Conservation (phyloP, 2,888 invertebrate species). For the Pseudanteris insignis region DNA sequence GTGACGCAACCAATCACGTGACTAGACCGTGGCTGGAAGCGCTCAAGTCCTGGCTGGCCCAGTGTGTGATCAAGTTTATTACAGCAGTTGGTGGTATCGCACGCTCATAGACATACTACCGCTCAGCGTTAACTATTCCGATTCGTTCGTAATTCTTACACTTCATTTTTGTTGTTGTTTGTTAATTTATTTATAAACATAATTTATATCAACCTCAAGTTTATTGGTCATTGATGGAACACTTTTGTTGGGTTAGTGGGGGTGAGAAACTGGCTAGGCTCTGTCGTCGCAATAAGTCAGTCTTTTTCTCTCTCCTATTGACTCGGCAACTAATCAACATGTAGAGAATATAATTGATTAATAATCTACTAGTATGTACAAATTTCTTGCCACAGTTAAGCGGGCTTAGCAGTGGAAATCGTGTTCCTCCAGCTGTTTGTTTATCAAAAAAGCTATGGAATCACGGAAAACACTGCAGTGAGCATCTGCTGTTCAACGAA, state of each 20-base stretch:
- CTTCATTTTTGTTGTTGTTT: too few relatives aligned
- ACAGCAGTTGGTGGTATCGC: conserved; percentile 53
- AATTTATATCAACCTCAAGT: too few relatives aligned
- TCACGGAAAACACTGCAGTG: conserved; percentile 64
- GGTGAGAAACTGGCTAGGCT: conserved; percentile 77
- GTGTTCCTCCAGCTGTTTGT: conserved; percentile 63
- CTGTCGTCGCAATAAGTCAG: conserved; percentile 71
- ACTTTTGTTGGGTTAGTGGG: conserved; percentile 68
- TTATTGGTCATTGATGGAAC: neutral
- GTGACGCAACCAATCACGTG: conserved; percentile 66
- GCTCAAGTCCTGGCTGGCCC: conserved; percentile 50
- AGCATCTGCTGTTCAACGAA: conserved; percentile 53
- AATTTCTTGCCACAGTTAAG: too few relatives aligned
- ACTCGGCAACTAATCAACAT: too few relatives aligned
- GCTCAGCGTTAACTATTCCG: conserved; percentile 8
- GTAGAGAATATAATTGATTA: too few relatives aligned
- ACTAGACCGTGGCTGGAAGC: conserved; percentile 61
- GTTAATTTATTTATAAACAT: too few relatives aligned
- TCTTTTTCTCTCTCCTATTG: conserved; percentile 84
- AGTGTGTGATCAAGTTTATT: conserved; percentile 59
- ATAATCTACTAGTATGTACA: too few relatives aligned
- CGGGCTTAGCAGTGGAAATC: conserved; percentile 64
- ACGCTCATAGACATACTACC: conserved; percentile 30
- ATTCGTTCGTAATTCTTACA: too few relatives aligned
- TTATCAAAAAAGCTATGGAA: conserved; percentile 58